Conservation (phyloP, 2,113 vertebrate genomes). For the Poicephalus meyeri region DNA sequence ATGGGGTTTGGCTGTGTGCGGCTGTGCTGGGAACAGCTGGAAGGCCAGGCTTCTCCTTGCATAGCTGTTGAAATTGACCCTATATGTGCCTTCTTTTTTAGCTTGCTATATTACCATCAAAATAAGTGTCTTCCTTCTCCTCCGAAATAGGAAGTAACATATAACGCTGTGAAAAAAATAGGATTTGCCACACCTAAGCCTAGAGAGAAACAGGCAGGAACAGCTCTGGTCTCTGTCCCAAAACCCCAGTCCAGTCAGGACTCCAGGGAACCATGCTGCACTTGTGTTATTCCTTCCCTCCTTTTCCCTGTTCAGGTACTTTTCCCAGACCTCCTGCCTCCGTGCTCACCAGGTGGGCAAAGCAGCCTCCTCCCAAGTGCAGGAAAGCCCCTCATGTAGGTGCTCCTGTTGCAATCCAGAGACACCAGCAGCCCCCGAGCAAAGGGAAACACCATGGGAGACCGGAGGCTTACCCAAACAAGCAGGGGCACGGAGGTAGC, state of each 20-base stretch:
- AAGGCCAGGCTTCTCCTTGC: not conserved
- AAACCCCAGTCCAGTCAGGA: not conserved
- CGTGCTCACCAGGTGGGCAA: not conserved
- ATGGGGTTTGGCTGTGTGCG: fast-evolving
- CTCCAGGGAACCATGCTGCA: not conserved
- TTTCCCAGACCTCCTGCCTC: not conserved
- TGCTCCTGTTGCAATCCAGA: not conserved
- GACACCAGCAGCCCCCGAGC: not conserved
- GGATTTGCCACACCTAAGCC: not conserved
- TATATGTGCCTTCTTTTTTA: slow-evolving; percentile 21
- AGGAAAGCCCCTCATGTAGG: not conserved
- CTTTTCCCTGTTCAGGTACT: not conserved
- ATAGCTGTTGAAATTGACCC: not conserved
- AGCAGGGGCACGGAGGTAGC: not conserved
- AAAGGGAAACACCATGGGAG: not conserved
- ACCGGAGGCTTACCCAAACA: not conserved
- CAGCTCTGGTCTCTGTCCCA: not conserved
- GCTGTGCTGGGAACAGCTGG: not conserved
- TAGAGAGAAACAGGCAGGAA: not conserved
- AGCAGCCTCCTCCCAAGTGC: not conserved
- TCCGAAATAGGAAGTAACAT: slow-evolving; percentile 1
- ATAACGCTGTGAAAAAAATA: not conserved
- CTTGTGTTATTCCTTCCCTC: not conserved
- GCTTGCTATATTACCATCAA: not conserved
- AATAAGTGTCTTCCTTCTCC: not conserved